Conservation (phyloP, 2,888 invertebrate genomes). For the Eupithecia inturbata region DNA sequence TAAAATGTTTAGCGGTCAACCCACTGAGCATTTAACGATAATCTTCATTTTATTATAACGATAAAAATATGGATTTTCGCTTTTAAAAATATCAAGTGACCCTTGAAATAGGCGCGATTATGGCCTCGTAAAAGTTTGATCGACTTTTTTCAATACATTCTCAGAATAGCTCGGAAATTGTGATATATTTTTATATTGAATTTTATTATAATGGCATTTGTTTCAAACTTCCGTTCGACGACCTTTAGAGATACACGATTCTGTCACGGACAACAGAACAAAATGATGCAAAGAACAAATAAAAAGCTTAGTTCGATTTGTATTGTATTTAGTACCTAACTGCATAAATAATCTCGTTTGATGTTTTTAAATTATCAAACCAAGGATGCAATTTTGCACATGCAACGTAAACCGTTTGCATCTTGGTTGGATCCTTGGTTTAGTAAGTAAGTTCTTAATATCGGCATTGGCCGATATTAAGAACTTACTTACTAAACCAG, state of each 20-base stretch:
- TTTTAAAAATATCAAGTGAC: constrained; percentile 65
- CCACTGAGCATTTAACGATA: constrained; percentile 56
- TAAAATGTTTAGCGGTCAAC: constrained; percentile 33
- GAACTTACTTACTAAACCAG: too few relatives aligned
- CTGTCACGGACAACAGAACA: neutral
- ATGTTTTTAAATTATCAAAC: neutral
- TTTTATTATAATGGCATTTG: constrained; percentile 2
- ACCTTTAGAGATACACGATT: neutral
- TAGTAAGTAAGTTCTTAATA: neutral
- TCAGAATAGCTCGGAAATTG: constrained; percentile 16
- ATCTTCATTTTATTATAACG: constrained; percentile 77
- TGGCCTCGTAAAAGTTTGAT: constrained; percentile 71
- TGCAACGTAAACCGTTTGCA: neutral
- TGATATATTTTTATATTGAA: constrained; percentile 14
- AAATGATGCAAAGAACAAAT: neutral
- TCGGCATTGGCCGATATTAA: too few relatives aligned
- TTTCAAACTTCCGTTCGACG: neutral
- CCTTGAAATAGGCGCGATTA: constrained; percentile 66
- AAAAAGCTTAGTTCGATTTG: neutral
- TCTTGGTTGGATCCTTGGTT: neutral
- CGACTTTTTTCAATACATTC: constrained; percentile 53
- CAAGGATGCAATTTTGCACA: neutral
- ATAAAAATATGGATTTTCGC: constrained; percentile 58
- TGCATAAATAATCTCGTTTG: neutral
- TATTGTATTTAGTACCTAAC: neutral